These are phyloP conservation scores for Drosophila aff. DNA, from an alignment of 1,140 invertebrate species.

Conservation along the genomic window DNA sequence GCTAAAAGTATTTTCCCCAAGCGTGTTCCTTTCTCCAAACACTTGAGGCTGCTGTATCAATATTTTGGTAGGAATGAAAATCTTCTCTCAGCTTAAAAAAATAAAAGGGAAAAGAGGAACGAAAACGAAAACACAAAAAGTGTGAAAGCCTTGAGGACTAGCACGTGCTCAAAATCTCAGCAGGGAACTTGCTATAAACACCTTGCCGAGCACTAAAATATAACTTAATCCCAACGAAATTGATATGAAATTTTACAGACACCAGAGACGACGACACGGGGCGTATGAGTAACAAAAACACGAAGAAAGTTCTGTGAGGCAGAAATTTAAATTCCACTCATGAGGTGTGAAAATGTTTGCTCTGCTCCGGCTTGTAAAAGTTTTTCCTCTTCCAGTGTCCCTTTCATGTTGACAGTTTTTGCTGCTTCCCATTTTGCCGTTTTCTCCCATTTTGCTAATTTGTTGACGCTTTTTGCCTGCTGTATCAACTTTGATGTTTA, in stretches of 20 bases:
- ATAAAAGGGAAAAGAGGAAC: constrained; percentile 20
- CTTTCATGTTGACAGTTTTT: constrained; percentile 53
- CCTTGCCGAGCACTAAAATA: constrained; percentile 77
- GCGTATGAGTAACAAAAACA: constrained; percentile 55
- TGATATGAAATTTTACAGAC: constrained; percentile 76
- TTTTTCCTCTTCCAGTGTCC: constrained; percentile 34
- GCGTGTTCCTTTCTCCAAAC: constrained; percentile 12
- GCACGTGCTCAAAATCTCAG: constrained; percentile 78
- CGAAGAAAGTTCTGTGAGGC: constrained; percentile 4
- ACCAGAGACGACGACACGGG: constrained; percentile 35
- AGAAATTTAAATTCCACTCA: constrained; percentile 77
- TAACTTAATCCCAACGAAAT: constrained; percentile 79
- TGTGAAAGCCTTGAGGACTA: constrained; percentile 70
- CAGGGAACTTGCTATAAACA: constrained; percentile 66
- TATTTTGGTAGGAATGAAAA: constrained; percentile 56
- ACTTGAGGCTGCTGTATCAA: constrained; percentile 63
- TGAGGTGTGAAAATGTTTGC: constrained; percentile 73
- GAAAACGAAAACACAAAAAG: constrained; percentile 49
- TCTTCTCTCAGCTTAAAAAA: constrained; percentile 37
- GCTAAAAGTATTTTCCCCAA: constrained; percentile 24
- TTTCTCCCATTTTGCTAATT: constrained; percentile 64
- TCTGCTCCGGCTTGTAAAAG: constrained; percentile 45
- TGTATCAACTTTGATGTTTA: constrained; percentile 73
- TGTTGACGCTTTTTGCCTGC: constrained; percentile 44
- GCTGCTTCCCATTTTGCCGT: constrained; percentile 19